Evolutionary conservation across 2,888 invertebrate genomes (phyloP), one percentile per base, ranked within the genome.

Genomic region (Halocaridina rubra): DNA sequence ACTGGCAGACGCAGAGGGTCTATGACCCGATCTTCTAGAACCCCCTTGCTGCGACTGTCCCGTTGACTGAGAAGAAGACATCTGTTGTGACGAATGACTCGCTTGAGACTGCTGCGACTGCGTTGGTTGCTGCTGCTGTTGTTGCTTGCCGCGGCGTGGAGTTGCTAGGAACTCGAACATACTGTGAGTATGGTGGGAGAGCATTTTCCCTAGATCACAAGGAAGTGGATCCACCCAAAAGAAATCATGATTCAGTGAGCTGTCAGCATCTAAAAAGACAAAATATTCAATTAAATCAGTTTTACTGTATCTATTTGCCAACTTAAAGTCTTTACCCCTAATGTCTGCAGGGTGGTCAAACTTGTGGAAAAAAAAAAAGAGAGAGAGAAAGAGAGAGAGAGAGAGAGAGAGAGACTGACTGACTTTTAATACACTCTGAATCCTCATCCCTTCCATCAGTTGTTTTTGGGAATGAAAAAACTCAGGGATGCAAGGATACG

Each of bases 191-290:
- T 96, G 95, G 89, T 96, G 96, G 0, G 96, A 96, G 88, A 98
- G 91, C 97, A 98, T 98, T 92, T 96, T 96, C 78, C 94, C 95
- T 46, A 97, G 92, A 90, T 97, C 97, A 90, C 95, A 95, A 0
- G 98, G 98, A 95, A 97, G 96, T 0, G 99, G 99, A 91, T 98
- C 97, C 4, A 96, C 96, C 97, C 98, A 99, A 92, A 99, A 99
- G 92, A 99, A 99, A 90, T 98, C 97, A 90, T 99, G 98, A 92
- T 98, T 97, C 0, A 99, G 91, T 0, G 98, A 98, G 0, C 96
- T 95, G 90, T 99, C 98, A 0, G 97, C 95, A 90, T 98, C 97
- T 87, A 4, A 5, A 67, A 27, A 67, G n/a, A n/a, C n/a, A n/a
- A n/a, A n/a, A n/a, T n/a, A n/a, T n/a, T n/a, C n/a, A n/a, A n/a